Evolutionary conservation across 2,888 invertebrate genomes (phyloP), one percentile per base, ranked within the genome.

Genomic region (Eupeodes latifasciatus): DNA sequence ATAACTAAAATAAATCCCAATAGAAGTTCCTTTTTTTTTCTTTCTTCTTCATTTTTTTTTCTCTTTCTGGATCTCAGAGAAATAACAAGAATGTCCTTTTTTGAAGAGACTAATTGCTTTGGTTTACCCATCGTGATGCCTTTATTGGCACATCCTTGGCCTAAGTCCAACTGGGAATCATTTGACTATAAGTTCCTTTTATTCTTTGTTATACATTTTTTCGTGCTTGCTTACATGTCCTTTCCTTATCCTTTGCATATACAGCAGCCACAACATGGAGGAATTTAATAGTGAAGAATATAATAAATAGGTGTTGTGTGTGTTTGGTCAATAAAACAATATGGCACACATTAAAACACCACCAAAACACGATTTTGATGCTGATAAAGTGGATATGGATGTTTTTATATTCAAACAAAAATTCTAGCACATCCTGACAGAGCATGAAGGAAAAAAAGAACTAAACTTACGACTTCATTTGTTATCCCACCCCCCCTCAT

Each of bases 71-170:
- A n/a, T 72, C 44, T 72, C 72, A 47, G 27, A 72, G 47, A 72
- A 47, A 76, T 76, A 75, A 76, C 76, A 61, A 80, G 72, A 76
- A 80, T 84, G 80, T 76, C 49, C 80, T 61, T 80, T 84, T 27
- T 87, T 80, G 77, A 78, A 84, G 67, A 77, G 53, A 77, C 87
- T 87, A 87, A 87, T 87, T 87, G 84, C 87, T 69, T 67, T 80
- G 87, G 71, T 80, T 40, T 66, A 62, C 64, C 40, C 72, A 62
- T 85, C 51, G 75, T 80, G 76, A 80, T 80, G 80, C 36, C 71
- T 79, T 80, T 86, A 83, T 86, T 83, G 76, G 79, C 71, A 71
- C 40, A 77, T 72, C 14, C 76, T 19, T 76, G 64, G 72, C 71
- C 44, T 27, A 14, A 57, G 47, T 36, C 62, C 44, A 81, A 49